Evolutionary conservation across 2,888 invertebrate species (phyloP), one percentile per base, ranked within the genome.

Genomic region (Lasioglossum villosulum): DNA sequence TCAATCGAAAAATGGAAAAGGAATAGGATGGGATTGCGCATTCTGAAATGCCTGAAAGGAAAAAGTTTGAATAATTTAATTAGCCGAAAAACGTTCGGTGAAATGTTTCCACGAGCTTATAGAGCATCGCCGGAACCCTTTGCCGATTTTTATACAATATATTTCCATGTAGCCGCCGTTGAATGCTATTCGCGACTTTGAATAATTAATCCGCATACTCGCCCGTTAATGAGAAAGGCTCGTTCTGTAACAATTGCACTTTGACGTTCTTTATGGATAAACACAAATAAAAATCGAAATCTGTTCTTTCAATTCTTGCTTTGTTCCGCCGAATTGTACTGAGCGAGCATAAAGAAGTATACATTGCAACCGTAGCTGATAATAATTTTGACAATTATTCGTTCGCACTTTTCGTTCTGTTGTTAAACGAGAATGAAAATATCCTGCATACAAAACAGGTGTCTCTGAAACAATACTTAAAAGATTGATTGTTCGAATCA

Each of bases 41-140:
- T 42, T 16, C 42, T 42, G 71, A 45, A 70, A 70, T 39, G 39
- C 39, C 14, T 37, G 71, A 42, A 42, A 42, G 27, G 27, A 48
- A 52, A 74, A 56, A 74, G 56, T 37, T 74, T 37, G 34, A 45
- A 72, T 39, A 70, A 39, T 73, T 48, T 56, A 56, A 70, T 77
- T 70, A 48, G 19, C 48, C 27, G 42, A 19, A 42, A 30, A 71
- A 52, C 56, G 63, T 45, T 34, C 42, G 34, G 34, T 27, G 34
- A 83, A 76, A 66, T 37, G 66, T 68, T 34, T 66, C 34, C 34
- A 66, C 37, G 66, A 34, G 66, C 23, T 34, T 68, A 63, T 23
- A 19, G 34, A 19, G 10, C 10, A 23, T 23, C 10, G 66, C 37
- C 19, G 23, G 63, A 6, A 16, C 16, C 34, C 34, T 68, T 68